Evolutionary conservation across 2,888 invertebrate genomes (phyloP).

Genomic region (Agonopterix arenella): DNA sequence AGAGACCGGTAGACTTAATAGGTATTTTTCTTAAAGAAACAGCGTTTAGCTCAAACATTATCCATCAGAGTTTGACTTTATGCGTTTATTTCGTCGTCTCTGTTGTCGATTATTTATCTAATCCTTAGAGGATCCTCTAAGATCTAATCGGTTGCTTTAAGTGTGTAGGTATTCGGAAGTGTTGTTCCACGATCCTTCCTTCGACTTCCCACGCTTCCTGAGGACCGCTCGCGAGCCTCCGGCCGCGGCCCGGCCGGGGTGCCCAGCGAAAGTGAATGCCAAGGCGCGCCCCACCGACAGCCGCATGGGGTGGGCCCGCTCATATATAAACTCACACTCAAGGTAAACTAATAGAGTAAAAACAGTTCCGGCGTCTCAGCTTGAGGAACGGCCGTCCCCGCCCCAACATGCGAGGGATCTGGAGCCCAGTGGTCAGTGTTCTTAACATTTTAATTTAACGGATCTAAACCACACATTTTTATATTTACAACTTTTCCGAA

Average conservation of each 20-base stretch:
- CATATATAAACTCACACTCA: slow-evolving; percentile 52
- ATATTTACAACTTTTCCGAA: slow-evolving; percentile 1
- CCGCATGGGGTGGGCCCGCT: slow-evolving; percentile 44
- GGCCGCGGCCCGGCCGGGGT: slow-evolving; percentile 23
- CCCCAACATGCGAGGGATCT: slow-evolving; percentile 77
- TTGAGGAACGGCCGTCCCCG: slow-evolving; percentile 56
- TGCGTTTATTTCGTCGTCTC: no score
- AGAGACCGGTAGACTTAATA: no score
- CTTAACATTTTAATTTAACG: slow-evolving; percentile 10
- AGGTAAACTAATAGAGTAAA: slow-evolving; percentile 54
- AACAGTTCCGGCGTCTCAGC: slow-evolving; percentile 58
- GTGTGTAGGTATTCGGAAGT: no score
- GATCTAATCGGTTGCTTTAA: no score
- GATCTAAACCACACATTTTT: slow-evolving; percentile 4
- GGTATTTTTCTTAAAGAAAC: no score
- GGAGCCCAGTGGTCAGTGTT: slow-evolving; percentile 79
- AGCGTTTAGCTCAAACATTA: no score
- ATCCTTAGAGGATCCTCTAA: no score
- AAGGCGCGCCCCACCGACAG: slow-evolving; percentile 37
- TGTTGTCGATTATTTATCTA: no score
- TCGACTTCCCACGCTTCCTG: slow-evolving; percentile 29
- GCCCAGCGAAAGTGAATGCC: slow-evolving; percentile 48
- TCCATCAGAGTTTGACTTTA: no score
- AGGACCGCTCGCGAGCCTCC: slow-evolving; percentile 2
- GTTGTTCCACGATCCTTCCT: neutral